phyloP scores from a whole-genome alignment of 2,888 invertebrate genomes.

The Zygothrica quintamaculata region DNA sequence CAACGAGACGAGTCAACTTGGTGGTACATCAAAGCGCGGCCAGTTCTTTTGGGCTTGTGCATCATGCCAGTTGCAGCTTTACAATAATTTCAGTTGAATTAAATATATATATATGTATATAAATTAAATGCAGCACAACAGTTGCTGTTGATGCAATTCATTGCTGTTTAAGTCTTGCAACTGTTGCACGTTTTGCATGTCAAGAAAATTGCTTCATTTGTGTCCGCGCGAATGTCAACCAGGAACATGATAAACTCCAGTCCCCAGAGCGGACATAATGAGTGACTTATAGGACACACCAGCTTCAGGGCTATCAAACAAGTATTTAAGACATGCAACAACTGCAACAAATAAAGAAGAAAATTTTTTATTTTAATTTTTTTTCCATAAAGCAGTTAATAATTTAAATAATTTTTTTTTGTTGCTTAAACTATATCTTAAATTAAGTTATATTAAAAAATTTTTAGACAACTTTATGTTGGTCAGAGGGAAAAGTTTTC shows the following conservation, averaged over 20 bases:
- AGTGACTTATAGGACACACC: conserved; percentile 64
- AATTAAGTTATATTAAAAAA: too few species aligned
- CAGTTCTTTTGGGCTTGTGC: conserved; percentile 33
- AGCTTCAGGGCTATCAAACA: conserved; percentile 38
- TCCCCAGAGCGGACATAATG: conserved; percentile 71
- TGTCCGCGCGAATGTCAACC: conserved; percentile 77
- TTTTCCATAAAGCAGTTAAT: not conserved
- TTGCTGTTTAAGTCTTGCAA: conserved; percentile 53
- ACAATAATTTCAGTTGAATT: conserved; percentile 78
- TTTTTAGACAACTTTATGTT: too few species aligned
- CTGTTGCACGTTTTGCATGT: conserved; percentile 80
- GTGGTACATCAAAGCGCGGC: conserved; percentile 57
- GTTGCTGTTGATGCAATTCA: conserved; percentile 46
- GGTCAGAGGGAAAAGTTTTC: conserved; percentile 57
- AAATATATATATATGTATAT: conserved; percentile 63
- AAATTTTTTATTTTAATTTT: not conserved
- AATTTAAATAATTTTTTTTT: too few species aligned
- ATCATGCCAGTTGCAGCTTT: conserved; percentile 44
- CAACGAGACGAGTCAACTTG: conserved; percentile 31
- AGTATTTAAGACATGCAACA: conserved; percentile 17
- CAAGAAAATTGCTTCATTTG: conserved; percentile 79
- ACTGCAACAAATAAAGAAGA: too few species aligned
- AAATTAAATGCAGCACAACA: conserved; percentile 69
- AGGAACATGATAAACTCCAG: conserved; percentile 72
- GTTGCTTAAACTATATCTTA: too few species aligned